Base-by-base conservation (phyloP, 2,888 invertebrate species). In the Neoascia interrupta region DNA sequence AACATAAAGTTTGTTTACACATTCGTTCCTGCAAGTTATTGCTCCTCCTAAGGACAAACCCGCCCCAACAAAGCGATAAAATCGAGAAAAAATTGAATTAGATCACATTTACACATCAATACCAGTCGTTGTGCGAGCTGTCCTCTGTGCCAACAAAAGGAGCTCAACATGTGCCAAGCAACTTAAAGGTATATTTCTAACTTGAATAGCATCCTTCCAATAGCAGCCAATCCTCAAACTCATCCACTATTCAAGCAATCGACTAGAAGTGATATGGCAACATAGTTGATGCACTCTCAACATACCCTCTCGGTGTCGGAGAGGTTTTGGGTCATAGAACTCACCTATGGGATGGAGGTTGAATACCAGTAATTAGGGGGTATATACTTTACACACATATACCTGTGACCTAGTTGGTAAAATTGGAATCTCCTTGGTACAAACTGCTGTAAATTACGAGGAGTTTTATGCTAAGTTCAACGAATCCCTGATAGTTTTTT, bases 101-200 rank as follows among this genome's bases (percentile, higher is more conserved):
- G 8, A 60, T 43, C 60, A 51, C 41, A 36, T 51, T 58, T 51
- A 21, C 49, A 58, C 39, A 68, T 49, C 49, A 68, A 41, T 51
- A 26, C n/a, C n/a, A n/a, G n/a, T n/a, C n/a, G n/a, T n/a, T n/a
- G n/a, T n/a, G n/a, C n/a, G n/a, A n/a, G n/a, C n/a, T n/a, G n/a
- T n/a, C n/a, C n/a, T n/a, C n/a, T n/a, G n/a, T n/a, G n/a, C n/a
- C 36, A n/a, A n/a, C n/a, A n/a, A n/a, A n/a, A n/a, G n/a, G n/a
- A n/a, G n/a, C n/a, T n/a, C n/a, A n/a, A n/a, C n/a, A n/a, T n/a
- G 15, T 15, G 10, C n/a, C 21, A 37, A 16, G n/a, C n/a, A n/a
- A n/a, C 37, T 37, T n/a, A n/a, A 39, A 54, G 53, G 37, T 54
- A 16, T n/a, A 23, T 16, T 11, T 68, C 31, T 34, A n/a, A 31